These are phyloP conservation scores for Drosophila kuntzei DNA, from an alignment of 2,888 invertebrate genomes.

Conservation along the genomic window DNA sequence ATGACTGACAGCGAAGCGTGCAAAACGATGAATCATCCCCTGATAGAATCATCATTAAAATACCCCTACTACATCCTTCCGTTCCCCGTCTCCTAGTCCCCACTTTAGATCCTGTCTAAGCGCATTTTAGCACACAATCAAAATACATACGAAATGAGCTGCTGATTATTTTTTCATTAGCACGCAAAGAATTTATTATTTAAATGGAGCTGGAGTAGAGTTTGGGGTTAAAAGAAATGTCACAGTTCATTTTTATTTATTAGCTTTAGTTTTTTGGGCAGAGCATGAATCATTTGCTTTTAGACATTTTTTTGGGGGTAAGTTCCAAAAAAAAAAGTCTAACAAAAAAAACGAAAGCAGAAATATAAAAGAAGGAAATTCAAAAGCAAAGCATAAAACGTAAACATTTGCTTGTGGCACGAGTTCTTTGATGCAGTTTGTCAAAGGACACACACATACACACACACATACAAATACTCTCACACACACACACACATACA, in stretches of 20 bases:
- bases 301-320: background rate
- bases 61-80: background rate
- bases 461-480: background rate
- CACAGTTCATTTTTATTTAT: constrained; percentile 78
- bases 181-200: constrained; percentile 56
- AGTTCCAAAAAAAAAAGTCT: constrained; percentile 8
- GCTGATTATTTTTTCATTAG: constrained; percentile 79
- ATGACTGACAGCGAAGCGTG: constrained; percentile 51
- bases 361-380: constrained; percentile 38
- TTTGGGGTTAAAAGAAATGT: constrained; percentile 57
- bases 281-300: constrained; percentile 26
- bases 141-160: constrained; percentile 77
- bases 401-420: constrained; percentile 63
- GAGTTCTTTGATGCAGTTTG: constrained; percentile 67
- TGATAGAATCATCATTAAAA: constrained; percentile 52
- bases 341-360: constrained; percentile 46
- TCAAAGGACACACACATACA: constrained; percentile 34
- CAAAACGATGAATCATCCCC: constrained; percentile 56
- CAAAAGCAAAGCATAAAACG: constrained; percentile 30
- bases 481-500: constrained; percentile 17
- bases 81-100: background rate
- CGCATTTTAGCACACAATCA: constrained; percentile 73
- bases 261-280: constrained; percentile 47
- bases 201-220: constrained; percentile 6
- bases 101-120: background rate